These are phyloP conservation scores for Pocillopora verrucosa DNA, from an alignment of 64 coral and sea anemone species.

Conservation along the genomic window DNA sequence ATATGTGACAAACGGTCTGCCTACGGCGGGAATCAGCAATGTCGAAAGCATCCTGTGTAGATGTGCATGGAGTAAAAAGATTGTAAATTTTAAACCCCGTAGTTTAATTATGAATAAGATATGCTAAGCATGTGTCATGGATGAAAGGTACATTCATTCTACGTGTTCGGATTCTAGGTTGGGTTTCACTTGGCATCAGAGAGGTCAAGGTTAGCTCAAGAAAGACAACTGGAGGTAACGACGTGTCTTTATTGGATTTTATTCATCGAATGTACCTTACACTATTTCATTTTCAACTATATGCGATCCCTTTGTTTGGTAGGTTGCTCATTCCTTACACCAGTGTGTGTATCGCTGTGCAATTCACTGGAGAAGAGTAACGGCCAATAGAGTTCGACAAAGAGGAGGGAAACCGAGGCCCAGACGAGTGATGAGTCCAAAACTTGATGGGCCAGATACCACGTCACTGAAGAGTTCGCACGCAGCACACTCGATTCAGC, in stretches of 20 bases:
- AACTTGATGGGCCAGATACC: not conserved
- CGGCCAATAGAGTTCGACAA: conserved; percentile 51
- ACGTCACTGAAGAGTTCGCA: not conserved
- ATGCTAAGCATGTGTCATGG: too few species aligned
- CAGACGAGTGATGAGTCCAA: not conserved
- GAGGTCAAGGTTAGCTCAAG: conserved; percentile 70
- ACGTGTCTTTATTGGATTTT: not conserved
- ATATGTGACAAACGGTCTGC: too few species aligned
- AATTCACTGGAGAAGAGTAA: conserved; percentile 73
- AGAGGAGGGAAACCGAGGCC: conserved; percentile 49
- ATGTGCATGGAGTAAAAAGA: not conserved
- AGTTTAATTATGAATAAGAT: too few species aligned
- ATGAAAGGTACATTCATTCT: not conserved
- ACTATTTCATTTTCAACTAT: not conserved
- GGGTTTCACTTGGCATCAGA: conserved; percentile 64
- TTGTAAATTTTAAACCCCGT: too few species aligned
- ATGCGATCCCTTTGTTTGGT: not conserved
- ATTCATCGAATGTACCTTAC: not conserved
- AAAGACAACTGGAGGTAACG: conserved; percentile 63
- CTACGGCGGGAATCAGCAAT: not conserved
- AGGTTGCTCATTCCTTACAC: conserved; percentile 66
- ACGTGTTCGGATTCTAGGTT: conserved; percentile 36
- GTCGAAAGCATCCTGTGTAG: too few species aligned
- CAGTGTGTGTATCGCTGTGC: conserved; percentile 84
- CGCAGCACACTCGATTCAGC: not conserved